Conservation (phyloP, 2,888 invertebrate genomes). For the Latrodectus hesperus region DNA sequence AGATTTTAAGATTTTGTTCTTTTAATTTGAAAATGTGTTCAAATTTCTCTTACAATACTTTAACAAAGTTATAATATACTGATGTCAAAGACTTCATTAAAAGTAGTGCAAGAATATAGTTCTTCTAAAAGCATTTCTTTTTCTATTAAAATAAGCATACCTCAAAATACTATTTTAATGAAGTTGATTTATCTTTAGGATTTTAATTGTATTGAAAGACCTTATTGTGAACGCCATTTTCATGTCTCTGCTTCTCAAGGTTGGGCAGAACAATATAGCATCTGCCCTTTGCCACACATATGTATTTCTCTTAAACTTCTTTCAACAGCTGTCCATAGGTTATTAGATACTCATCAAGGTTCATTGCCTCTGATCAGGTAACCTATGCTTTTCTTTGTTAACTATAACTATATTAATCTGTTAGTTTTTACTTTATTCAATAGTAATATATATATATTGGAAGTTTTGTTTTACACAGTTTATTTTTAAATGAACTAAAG, state of each 20-base stretch:
- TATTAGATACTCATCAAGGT: conserved; percentile 85
- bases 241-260: conserved; percentile 79
- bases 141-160: too few relatives aligned
- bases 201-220: conserved; percentile 74
- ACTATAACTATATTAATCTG: background rate
- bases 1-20: too few relatives aligned
- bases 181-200: conserved; percentile 53
- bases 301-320: conserved; percentile 80
- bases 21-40: too few relatives aligned
- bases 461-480: too few relatives aligned
- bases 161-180: background rate
- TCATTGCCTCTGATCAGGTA: conserved; percentile 87
- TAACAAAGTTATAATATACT: too few relatives aligned
- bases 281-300: conserved; percentile 80
- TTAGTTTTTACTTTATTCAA: too few relatives aligned
- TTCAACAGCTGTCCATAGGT: conserved; percentile 80
- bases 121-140: too few relatives aligned
- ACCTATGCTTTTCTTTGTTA: background rate
- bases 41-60: too few relatives aligned
- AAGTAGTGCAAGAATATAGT: too few relatives aligned
- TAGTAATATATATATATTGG: too few relatives aligned
- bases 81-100: too few relatives aligned
- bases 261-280: conserved; percentile 84
- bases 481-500: too few relatives aligned
- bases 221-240: conserved; percentile 82